Evolutionary conservation across 2,113 vertebrate genomes (phyloP).

Genomic region (Myrmecobius fasciatus): DNA sequence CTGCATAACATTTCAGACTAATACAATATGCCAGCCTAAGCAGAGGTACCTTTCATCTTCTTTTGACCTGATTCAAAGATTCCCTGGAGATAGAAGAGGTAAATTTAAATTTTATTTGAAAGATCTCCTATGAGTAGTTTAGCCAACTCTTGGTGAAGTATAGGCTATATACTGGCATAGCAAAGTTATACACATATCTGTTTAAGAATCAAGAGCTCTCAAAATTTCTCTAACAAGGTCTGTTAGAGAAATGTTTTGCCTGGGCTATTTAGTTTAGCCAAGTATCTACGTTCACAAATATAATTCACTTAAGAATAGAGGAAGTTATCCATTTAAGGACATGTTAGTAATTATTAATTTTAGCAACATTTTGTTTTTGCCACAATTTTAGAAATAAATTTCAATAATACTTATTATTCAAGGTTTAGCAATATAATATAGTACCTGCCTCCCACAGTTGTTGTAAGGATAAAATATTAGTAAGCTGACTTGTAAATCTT

Average conservation of each 20-base stretch:
- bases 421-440: background rate
- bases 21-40: background rate
- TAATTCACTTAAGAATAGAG: background rate
- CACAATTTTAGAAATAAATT: background rate
- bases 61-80: constrained; percentile 4
- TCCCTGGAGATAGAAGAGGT: background rate
- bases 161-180: background rate
- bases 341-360: background rate
- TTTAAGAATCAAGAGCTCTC: background rate
- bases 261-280: background rate
- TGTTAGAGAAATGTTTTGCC: background rate
- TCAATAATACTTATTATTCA: background rate
- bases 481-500: background rate
- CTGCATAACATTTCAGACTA: background rate
- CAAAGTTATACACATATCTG: background rate
- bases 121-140: background rate
- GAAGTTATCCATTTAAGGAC: background rate
- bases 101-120: background rate
- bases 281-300: background rate
- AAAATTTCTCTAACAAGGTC: background rate
- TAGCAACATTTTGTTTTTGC: background rate
- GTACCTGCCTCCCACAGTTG: background rate
- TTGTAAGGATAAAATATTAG: background rate
- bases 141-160: background rate
- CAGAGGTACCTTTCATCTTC: background rate